Evolutionary conservation across 2,888 invertebrate genomes (phyloP).

Genomic region (Clivina fossor): DNA sequence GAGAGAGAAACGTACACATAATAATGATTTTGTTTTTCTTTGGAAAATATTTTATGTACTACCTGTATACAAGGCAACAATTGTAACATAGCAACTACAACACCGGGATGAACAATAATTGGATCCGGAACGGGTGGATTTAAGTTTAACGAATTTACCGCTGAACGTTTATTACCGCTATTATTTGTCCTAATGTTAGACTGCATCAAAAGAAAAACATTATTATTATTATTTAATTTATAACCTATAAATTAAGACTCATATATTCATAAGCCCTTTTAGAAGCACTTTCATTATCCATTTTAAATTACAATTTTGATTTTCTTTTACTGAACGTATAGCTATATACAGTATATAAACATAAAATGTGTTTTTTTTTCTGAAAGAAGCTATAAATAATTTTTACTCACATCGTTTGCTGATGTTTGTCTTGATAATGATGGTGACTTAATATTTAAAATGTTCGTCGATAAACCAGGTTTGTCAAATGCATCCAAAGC

Average conservation of each 20-base stretch:
- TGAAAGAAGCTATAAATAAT: too few relatives aligned
- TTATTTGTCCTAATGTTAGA: too few relatives aligned
- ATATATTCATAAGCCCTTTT: too few relatives aligned
- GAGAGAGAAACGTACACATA: slow-evolving; percentile 41
- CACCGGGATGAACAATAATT: slow-evolving; percentile 93
- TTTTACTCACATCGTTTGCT: slow-evolving; percentile 60
- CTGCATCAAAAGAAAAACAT: not conserved
- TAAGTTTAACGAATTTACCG: slow-evolving; percentile 74
- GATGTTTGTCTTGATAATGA: slow-evolving; percentile 64
- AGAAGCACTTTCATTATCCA: too few relatives aligned
- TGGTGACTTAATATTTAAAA: slow-evolving; percentile 67
- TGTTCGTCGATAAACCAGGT: slow-evolving; percentile 68
- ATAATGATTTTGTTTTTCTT: slow-evolving; percentile 4
- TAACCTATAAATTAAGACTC: too few relatives aligned
- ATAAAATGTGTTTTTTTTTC: too few relatives aligned
- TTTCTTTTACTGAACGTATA: too few relatives aligned
- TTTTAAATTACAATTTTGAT: too few relatives aligned
- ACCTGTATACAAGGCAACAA: slow-evolving; percentile 82
- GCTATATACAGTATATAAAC: too few relatives aligned
- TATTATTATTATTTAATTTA: too few relatives aligned
- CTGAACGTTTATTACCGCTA: slow-evolving; percentile 59
- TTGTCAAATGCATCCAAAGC: slow-evolving; percentile 95
- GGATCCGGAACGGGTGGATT: slow-evolving; percentile 74
- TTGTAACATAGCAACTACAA: slow-evolving; percentile 90
- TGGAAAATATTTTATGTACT: slow-evolving; percentile 22